Evolutionary conservation across 2,113 vertebrate genomes (phyloP).

Genomic region (Dinomys branickii): DNA sequence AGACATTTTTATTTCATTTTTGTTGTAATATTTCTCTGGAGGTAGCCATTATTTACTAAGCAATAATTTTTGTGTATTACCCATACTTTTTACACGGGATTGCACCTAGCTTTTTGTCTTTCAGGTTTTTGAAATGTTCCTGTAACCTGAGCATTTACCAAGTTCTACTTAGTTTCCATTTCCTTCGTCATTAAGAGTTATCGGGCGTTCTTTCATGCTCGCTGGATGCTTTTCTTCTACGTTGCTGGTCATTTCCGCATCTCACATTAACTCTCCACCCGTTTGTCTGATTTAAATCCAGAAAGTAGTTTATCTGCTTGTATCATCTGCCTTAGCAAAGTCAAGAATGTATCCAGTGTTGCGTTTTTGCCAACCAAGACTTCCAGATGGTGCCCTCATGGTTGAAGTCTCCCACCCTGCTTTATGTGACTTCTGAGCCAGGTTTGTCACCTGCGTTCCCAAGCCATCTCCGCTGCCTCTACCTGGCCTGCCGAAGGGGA

Average conservation of each 20-base stretch:
- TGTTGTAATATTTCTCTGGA: neutral
- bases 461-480: constrained; percentile 43
- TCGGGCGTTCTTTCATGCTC: constrained; percentile 30
- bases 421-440: constrained; percentile 34
- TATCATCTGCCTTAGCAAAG: constrained; percentile 73
- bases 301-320: constrained; percentile 73
- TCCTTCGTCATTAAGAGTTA: constrained; percentile 19
- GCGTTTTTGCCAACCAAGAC: constrained; percentile 69
- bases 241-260: constrained; percentile 67
- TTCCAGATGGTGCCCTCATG: constrained; percentile 78
- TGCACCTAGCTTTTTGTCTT: neutral
- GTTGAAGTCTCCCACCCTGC: constrained; percentile 44
- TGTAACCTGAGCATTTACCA: neutral
- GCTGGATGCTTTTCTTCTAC: constrained; percentile 64
- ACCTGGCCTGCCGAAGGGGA: neutral
- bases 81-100: neutral
- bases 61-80: neutral
- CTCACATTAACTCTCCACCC: neutral
- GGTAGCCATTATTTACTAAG: neutral
- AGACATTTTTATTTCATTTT: constrained; percentile 1
- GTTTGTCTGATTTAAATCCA: constrained; percentile 69
- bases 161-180: neutral
- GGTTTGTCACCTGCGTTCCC: constrained; percentile 38
- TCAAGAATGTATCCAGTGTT: constrained; percentile 70
- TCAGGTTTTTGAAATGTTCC: constrained; percentile 15